Percentiles rank a stretch among this genome's conserved stretches.
phyloP scores from a whole-genome alignment of 2,113 vertebrate genomes.

The Amblyopsis rosae region DNA sequence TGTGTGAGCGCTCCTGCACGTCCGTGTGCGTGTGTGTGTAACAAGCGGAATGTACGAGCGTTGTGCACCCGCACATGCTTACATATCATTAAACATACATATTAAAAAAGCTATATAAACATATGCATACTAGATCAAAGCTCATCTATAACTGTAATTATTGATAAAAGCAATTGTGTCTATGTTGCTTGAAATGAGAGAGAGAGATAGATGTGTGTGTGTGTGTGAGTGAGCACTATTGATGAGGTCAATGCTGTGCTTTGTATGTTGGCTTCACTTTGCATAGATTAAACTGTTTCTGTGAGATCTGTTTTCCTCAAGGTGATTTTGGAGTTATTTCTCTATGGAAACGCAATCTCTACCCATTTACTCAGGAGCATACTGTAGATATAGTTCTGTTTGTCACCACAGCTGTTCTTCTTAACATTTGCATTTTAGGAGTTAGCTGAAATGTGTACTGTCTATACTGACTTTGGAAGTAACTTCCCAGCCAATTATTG shows the following conservation, averaged over 20 bases:
- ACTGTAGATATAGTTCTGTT: not conserved
- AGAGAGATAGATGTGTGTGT: not conserved
- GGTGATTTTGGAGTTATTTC: slow-evolving; percentile 43
- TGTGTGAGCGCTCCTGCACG: no score
- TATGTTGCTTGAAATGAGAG: not conserved
- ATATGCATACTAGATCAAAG: no score
- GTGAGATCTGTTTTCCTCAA: slow-evolving; percentile 26
- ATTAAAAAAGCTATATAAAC: no score
- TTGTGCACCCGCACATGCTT: no score
- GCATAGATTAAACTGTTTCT: slow-evolving; percentile 38
- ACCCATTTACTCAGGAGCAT: not conserved
- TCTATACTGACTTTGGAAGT: not conserved
- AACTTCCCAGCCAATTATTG: not conserved
- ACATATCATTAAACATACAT: no score
- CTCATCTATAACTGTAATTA: no score
- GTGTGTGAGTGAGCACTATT: not conserved
- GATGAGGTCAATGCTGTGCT: slow-evolving; percentile 16
- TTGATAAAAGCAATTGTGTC: no score
- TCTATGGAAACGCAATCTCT: slow-evolving; percentile 1
- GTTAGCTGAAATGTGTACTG: not conserved
- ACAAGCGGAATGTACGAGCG: no score
- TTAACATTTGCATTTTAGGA: not conserved
- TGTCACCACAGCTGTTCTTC: not conserved
- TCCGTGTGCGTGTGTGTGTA: no score
- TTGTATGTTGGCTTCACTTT: slow-evolving; percentile 16